Conservation (phyloP, 2,797 vertebrate genomes). For the Micropoecilia bifurca region DNA sequence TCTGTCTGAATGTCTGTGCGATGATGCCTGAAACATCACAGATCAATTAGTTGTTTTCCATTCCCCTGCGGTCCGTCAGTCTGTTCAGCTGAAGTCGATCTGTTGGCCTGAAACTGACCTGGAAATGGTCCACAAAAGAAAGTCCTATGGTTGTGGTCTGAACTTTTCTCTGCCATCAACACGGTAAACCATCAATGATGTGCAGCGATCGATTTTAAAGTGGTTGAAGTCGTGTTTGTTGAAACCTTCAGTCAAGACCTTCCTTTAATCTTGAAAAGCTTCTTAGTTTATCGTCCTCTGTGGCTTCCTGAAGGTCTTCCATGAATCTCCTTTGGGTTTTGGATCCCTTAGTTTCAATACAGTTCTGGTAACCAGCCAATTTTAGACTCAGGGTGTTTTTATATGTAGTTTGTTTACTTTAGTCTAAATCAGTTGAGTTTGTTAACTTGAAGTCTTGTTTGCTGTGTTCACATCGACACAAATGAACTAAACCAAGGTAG, state of each 20-base stretch:
- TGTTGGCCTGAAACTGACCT: conserved; percentile 2
- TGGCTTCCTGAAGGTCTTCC: not conserved
- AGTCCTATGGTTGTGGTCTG: not conserved
- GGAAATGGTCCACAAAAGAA: not conserved
- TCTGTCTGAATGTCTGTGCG: conserved; percentile 44
- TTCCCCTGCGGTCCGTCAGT: conserved; percentile 1
- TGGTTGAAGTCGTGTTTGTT: not conserved
- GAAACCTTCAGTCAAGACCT: not conserved
- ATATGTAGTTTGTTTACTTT: not conserved
- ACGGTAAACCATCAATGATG: not conserved
- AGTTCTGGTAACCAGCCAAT: not conserved
- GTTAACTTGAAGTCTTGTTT: not conserved
- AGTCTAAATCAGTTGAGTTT: not conserved
- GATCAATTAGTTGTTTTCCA: conserved; percentile 59
- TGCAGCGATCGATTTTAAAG: not conserved
- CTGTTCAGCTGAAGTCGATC: not conserved
- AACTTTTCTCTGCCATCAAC: not conserved
- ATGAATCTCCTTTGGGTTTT: not conserved
- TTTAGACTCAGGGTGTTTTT: not conserved
- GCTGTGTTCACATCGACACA: not conserved
- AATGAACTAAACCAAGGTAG: not conserved
- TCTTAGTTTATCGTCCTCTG: not conserved
- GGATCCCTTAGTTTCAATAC: no score
- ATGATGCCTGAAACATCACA: conserved; percentile 26
- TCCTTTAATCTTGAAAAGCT: not conserved